These are phyloP conservation scores for Acanthosoma haemorrhoidale DNA, from an alignment of 2,888 invertebrate species.

Conservation along the genomic window DNA sequence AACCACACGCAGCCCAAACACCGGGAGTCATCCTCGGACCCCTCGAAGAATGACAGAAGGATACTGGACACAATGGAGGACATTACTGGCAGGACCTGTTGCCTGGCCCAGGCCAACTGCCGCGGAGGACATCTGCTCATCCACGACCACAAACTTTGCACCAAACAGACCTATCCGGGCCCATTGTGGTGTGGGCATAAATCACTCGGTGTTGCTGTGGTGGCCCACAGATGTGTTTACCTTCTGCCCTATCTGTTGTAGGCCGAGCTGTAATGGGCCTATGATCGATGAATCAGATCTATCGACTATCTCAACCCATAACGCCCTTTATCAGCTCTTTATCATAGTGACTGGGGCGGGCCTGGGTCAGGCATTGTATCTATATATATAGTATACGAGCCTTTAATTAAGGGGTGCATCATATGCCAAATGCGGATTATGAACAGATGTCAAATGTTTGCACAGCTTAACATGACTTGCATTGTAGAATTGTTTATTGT, in stretches of 20 bases:
- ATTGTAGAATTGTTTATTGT: too few species aligned
- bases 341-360: not conserved
- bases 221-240: conserved; percentile 5
- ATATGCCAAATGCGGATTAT: too few species aligned
- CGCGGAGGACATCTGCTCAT: not conserved
- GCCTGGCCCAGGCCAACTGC: not conserved
- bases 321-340: not conserved
- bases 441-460: too few species aligned
- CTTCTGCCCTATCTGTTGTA: not conserved
- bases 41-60: conserved; percentile 1
- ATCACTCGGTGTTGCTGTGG: too few species aligned
- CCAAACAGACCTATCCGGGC: not conserved
- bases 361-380: too few species aligned
- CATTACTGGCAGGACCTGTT: not conserved
- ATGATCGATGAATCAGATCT: too few species aligned
- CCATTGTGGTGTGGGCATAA: not conserved
- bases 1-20: conserved; percentile 1
- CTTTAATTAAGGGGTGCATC: too few species aligned
- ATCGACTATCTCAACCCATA: not conserved
- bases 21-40: not conserved
- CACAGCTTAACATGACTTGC: too few species aligned
- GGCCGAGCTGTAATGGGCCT: not conserved
- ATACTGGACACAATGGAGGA: not conserved
- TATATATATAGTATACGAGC: too few species aligned
- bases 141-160: not conserved